Evolutionary conservation across 2,888 invertebrate genomes (phyloP), one percentile per base, ranked within the genome.

Genomic region (Barypeithes pellucidus): DNA sequence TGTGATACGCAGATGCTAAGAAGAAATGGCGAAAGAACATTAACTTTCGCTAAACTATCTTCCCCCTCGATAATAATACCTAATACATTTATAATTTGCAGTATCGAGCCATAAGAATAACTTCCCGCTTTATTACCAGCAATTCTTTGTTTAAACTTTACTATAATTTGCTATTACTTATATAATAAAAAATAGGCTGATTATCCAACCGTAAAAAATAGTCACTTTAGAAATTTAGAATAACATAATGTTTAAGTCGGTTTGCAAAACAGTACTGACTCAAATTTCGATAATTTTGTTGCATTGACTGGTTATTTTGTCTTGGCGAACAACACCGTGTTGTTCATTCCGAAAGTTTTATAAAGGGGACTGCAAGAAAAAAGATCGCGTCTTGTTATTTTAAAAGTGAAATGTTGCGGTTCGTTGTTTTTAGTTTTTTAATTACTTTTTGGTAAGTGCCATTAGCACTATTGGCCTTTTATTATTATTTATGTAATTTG

Each of bases 201-300:
- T 50, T 65, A 59, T 50, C 75, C 75, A 72, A 75, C 50, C 75
- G 75, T 67, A 67, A 71, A 75, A 71, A 67, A 66, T 65, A 73
- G 71, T 39, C 54, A 67, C 75, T 75, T 67, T 75, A 70, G 75
- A 75, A 75, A 75, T 59, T 62, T 67, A 43, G 61, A 52, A 41
- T 67, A 68, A 59, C 50, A 69, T 39, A 74, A 67, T 61, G 63
- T 71, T 66, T 18, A 62, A 57, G 39, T 57, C 60, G 52, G 52
- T 75, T 71, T 71, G 67, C 67, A 75, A 74, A 70, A 71, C 59
- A 60, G 65, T 66, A 52, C 33, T 63, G 65, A 65, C 41, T 65
- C 69, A 66, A 57, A 70, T 63, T 65, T 54, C 65, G 45, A 59
- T 68, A 45, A 65, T 65, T 29, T 65, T 24, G 71, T 65, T 65